Evolutionary conservation across 2,113 vertebrate species (phyloP).

Genomic region (Nicator chloris): DNA sequence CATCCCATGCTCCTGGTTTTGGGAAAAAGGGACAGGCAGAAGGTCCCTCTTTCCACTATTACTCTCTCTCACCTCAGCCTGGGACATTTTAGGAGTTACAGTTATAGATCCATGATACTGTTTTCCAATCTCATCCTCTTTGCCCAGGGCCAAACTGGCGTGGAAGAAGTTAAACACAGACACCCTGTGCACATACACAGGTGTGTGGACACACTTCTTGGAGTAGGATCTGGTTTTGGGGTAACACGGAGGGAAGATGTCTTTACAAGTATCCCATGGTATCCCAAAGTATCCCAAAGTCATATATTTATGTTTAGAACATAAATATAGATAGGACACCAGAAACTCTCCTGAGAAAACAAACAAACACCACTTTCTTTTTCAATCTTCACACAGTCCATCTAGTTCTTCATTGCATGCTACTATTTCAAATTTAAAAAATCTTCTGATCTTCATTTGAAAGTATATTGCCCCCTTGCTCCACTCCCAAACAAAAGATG

Average conservation of each 20-base stretch:
- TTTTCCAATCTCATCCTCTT: not conserved
- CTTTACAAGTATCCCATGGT: not conserved
- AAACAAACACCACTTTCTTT: not conserved
- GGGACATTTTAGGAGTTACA: not conserved
- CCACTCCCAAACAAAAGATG: not conserved
- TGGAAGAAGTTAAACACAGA: not conserved
- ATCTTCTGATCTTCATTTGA: not conserved
- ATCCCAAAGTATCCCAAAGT: not conserved
- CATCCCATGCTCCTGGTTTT: not conserved
- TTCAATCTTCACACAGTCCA: not conserved
- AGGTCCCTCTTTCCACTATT: not conserved
- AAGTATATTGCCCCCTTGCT: not conserved
- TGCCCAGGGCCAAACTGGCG: accelerated
- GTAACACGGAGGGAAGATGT: not conserved
- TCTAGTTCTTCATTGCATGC: not conserved
- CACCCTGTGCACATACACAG: accelerated
- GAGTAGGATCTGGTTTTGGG: not conserved
- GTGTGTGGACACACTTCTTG: not conserved
- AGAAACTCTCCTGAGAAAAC: not conserved
- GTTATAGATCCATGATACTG: not conserved
- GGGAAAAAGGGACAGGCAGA: not conserved
- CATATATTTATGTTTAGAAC: not conserved
- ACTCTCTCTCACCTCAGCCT: not conserved
- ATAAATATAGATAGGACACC: not conserved
- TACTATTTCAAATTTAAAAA: not conserved